phyloP scores from a whole-genome alignment of 2,113 vertebrate genomes.

The Seriola dumerili region DNA sequence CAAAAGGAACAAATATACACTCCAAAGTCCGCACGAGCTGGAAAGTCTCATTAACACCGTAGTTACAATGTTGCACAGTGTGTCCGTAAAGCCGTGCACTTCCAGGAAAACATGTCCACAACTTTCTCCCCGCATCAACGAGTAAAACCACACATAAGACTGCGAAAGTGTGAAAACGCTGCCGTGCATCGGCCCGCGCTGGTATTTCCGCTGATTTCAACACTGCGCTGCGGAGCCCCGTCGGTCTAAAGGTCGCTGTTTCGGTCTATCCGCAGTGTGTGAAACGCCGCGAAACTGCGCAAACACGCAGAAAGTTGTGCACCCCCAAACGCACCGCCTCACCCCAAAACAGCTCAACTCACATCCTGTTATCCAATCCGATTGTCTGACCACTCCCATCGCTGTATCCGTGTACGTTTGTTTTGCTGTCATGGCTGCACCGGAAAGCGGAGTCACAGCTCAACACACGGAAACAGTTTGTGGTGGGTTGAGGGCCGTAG shows the following conservation, averaged over 20 bases:
- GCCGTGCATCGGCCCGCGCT: conserved; percentile 28
- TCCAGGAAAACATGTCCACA: conserved; percentile 80
- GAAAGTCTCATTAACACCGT: conserved; percentile 22
- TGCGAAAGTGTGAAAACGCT: conserved; percentile 33
- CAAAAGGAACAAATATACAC: conserved; percentile 29
- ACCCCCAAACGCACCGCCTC: conserved; percentile 59
- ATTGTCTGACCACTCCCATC: conserved; percentile 67
- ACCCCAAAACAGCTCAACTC: conserved; percentile 76
- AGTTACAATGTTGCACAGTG: conserved; percentile 49
- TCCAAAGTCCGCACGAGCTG: conserved; percentile 35
- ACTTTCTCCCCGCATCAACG: conserved; percentile 68
- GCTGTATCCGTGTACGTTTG: conserved; percentile 73
- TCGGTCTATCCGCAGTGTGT: conserved; percentile 9
- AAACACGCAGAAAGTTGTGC: conserved; percentile 57
- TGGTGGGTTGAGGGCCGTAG: not conserved
- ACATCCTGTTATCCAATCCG: conserved; percentile 81
- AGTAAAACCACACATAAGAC: conserved; percentile 51
- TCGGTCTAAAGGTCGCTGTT: too few relatives aligned
- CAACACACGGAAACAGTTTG: conserved; percentile 7
- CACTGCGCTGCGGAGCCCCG: not conserved
- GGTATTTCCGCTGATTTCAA: conserved; percentile 54
- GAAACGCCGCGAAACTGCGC: conserved; percentile 52
- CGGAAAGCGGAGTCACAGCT: conserved; percentile 38
- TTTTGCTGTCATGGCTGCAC: conserved; percentile 42
- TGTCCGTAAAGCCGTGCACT: conserved; percentile 59